Evolutionary conservation across 2,888 invertebrate genomes (phyloP), one percentile per base, ranked within the genome.

Genomic region (Nudaria mundana): DNA sequence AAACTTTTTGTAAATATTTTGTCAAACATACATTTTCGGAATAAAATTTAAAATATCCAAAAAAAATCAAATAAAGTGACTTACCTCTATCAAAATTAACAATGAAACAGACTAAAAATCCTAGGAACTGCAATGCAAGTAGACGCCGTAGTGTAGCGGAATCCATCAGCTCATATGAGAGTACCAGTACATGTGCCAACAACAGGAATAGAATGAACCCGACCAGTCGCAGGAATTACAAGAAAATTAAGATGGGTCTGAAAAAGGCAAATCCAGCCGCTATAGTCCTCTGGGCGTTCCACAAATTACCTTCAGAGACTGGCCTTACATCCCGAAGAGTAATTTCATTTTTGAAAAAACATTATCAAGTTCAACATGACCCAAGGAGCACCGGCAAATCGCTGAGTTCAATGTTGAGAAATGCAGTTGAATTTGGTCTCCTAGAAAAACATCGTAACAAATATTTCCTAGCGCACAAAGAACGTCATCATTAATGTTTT

Each of bases 231-330:
- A 22, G 11, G 5, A 11, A 10, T 11, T 70, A 66, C 48, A 42
- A 45, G 24, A 64, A 47, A 44, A 67, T 78, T 30, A 73, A 65
- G 38, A 30, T 33, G 0, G 79, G 71, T 0, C 31, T 76, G 1
- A 56, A 44, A 11, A 68, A 52, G 13, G 66, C 70, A 0, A 64
- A 71, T 8, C 81, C 81, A 1, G 79, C 76, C 0, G 77, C 81
- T 0, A 73, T 81, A 13, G 66, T 81, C 0, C 55, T 79, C 0
- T 79, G 78, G 79, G 76, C 78, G 0, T 82, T 82, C 44, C 75
- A 76, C 55, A 68, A 72, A 36, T 53, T 81, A 2, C 71, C 73
- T 2, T 63, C 74, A 0, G 30, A 35, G 3, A 22, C 63, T 12
- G 82, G 82, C 0, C 52, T 82, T 0, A 79, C 81, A 1, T 76